phyloP scores from a whole-genome alignment of 2,888 invertebrate genomes.

The Amiota mariae region DNA sequence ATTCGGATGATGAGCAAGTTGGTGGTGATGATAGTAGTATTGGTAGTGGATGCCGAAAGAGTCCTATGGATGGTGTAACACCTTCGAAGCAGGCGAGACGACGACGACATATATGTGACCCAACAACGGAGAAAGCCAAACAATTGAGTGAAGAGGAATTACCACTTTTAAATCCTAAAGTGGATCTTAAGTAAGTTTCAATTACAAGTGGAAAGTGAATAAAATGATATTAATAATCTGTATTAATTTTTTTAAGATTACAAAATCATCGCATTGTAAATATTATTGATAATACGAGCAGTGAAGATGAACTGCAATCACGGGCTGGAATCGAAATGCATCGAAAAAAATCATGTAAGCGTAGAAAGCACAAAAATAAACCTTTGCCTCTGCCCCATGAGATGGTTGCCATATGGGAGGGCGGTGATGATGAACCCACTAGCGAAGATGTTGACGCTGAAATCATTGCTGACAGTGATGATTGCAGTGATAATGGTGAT shows the following conservation, averaged over 20 bases:
- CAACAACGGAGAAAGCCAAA: constrained; percentile 63
- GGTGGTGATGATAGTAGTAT: constrained; percentile 76
- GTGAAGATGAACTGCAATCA: constrained; percentile 70
- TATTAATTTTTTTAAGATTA: constrained; percentile 40
- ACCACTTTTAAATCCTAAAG: constrained; percentile 55
- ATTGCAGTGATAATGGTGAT: constrained; percentile 72
- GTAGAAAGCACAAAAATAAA: constrained; percentile 70
- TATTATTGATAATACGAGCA: constrained; percentile 72
- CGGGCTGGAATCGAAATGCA: constrained; percentile 65
- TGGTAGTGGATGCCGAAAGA: constrained; percentile 74
- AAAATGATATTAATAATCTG: neutral
- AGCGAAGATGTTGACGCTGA: constrained; percentile 70
- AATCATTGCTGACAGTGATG: constrained; percentile 72
- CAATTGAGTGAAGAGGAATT: constrained; percentile 60
- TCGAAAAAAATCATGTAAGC: constrained; percentile 70
- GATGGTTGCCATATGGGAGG: constrained; percentile 77
- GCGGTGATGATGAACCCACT: constrained; percentile 74
- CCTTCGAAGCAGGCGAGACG: constrained; percentile 75
- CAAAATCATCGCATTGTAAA: constrained; percentile 72
- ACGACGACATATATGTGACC: constrained; percentile 70
- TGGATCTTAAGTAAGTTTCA: constrained; percentile 63
- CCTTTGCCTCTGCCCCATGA: constrained; percentile 73
- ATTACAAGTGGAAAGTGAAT: neutral
- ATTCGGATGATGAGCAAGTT: constrained; percentile 84
- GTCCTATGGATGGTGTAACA: constrained; percentile 74